Evolutionary conservation across 2,888 invertebrate genomes (phyloP), one percentile per base, ranked within the genome.

Genomic region (Peribatodes rhomboidaria): DNA sequence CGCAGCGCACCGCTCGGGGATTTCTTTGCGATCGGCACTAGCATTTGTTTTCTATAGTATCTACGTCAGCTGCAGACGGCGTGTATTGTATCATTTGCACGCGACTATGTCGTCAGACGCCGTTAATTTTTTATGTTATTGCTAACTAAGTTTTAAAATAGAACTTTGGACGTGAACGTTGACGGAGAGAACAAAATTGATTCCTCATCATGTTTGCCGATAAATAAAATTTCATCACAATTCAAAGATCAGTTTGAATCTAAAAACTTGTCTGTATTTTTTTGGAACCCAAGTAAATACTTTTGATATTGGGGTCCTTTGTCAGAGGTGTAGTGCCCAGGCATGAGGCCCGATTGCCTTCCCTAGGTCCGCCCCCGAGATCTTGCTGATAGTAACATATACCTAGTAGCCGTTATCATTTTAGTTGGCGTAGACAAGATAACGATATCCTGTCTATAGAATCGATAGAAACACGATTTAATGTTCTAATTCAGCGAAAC

Each of bases 61-160:
- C 42, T 44, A 27, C 60, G 60, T 64, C 54, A 57, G 59, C 37
- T 49, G 20, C 22, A 37, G 57, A 49, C 49, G 22, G 31, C 53
- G 42, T 56, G 62, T 22, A 50, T 20, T 27, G 49, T 59, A n/a
- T n/a, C n/a, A n/a, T 67, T 67, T 58, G 61, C 57, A 54, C 67
- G 41, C 54, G 60, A 27, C 59, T 58, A 49, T 54, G 52, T 37
- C 37, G 35, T 54, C 64, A 54, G 35, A 16, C 41, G 41, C 22
- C 14, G 49, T 33, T 56, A 52, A 56, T 52, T 50, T n/a, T n/a
- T n/a, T n/a, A 27, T 50, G 42, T 27, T 49, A 35, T 44, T 11
- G 46, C 33, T 39, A 16, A 59, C 16, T 49, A 33, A 2, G 8
- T 50, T 33, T 49, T 33, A 49, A 33, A 47, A 49, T 33, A 49